These are phyloP conservation scores for Echiichthys vipera DNA, from an alignment of 2,797 vertebrate genomes.

Conservation along the genomic window DNA sequence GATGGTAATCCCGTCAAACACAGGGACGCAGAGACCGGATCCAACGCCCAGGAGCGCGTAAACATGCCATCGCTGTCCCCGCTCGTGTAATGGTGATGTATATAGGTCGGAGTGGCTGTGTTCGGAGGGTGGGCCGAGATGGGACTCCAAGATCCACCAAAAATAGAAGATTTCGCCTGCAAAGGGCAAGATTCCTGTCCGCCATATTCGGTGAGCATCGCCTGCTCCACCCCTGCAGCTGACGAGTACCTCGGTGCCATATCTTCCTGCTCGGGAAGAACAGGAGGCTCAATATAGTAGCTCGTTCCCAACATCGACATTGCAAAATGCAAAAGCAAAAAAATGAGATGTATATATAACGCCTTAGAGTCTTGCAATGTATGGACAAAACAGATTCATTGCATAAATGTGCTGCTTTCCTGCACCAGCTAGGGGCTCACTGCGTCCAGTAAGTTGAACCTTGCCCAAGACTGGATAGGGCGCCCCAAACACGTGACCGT, in stretches of 20 bases:
- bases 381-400: conserved; percentile 87
- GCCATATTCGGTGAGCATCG: conserved; percentile 91
- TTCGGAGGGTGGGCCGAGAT: conserved; percentile 87
- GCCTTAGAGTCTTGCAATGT: conserved; percentile 64
- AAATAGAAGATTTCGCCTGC: conserved; percentile 93
- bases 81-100: conserved; percentile 89
- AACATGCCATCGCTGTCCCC: conserved; percentile 94
- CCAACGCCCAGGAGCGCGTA: conserved; percentile 95
- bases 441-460: conserved; percentile 95
- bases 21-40: conserved; percentile 91
- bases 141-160: conserved; percentile 93
- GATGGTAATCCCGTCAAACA: conserved; percentile 94
- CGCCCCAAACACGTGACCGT: conserved; percentile 89
- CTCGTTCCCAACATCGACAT: conserved; percentile 95
- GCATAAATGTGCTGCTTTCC: conserved; percentile 84
- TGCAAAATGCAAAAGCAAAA: conserved; percentile 62
- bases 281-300: conserved; percentile 94
- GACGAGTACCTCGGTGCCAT: conserved; percentile 90
- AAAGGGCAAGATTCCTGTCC: conserved; percentile 93
- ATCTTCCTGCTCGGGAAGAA: conserved; percentile 92
- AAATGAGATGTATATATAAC: conserved; percentile 27
- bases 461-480: conserved; percentile 92
- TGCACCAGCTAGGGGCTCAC: conserved; percentile 89
- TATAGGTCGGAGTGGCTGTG: conserved; percentile 89
- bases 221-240: conserved; percentile 87